Base-by-base conservation (phyloP, 2,797 vertebrate species). In the Etheostoma nigrum region DNA sequence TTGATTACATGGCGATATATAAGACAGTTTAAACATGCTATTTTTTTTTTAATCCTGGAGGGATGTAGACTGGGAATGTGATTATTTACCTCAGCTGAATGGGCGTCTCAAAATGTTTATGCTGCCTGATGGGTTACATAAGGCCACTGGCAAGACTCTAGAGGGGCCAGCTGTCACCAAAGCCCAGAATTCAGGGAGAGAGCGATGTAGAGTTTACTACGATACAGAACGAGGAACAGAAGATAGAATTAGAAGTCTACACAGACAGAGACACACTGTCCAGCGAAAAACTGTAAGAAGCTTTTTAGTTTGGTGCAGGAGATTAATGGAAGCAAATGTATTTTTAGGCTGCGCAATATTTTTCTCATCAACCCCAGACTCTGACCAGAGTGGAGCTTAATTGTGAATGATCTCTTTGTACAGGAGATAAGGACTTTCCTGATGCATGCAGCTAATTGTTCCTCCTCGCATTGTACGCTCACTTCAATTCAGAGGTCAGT, bases 91-190 rank as follows among this genome's bases (percentile, higher is more conserved):
- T 85, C 66, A 57, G 64, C 77, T 81, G 69, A 81, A 73, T 36
- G 68, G 61, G 66, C 69, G 45, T 82, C 59, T 64, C 63, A 36
- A 66, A 81, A 71, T 82, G 64, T 86, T 84, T 72, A 72, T 79
- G 77, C 80, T 75, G 74, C 74, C 72, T 82, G 67, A 78, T 87
- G 80, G 82, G 85, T 91, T 91, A 89, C 77, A 61, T 89, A 86
- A 92, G 88, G 86, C 83, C 78, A 33, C 61, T 67, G 85, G 81
- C 83, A 81, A 80, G 74, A 83, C 73, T 81, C 53, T 66, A 67
- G 82, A 85, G 79, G 77, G 63, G 72, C 85, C 90, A 92, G 88
- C 90, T 92, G 90, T 91, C 88, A 82, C 88, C 78, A 66, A 75
- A 86, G 51, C 74, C 44, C 82, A 16, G 67, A 62, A 16, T 69